phyloP scores from a whole-genome alignment of 1,140 invertebrate genomes.

The Euborellia annulipes region DNA sequence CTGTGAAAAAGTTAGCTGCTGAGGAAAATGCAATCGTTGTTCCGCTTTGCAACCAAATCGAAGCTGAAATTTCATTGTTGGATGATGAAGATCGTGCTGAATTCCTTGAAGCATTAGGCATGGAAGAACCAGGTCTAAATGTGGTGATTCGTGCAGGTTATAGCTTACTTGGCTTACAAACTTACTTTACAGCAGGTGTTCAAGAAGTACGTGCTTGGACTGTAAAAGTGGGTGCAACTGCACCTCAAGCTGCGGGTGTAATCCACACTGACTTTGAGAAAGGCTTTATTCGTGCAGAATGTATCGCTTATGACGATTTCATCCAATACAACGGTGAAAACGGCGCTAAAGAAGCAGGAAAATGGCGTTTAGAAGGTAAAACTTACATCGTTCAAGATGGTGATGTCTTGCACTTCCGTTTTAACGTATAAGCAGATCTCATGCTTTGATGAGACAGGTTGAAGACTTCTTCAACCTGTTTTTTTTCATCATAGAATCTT shows the following conservation, averaged over 20 bases:
- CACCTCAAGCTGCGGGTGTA: slow-evolving; percentile 50
- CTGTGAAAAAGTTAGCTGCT: background rate
- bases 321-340: slow-evolving; percentile 36
- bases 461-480: too few species aligned
- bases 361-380: slow-evolving; percentile 52
- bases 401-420: slow-evolving; percentile 59
- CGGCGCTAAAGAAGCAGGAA: slow-evolving; percentile 32
- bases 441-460: too few species aligned
- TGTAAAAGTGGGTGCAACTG: slow-evolving; percentile 48
- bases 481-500: too few species aligned
- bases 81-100: slow-evolving; percentile 31
- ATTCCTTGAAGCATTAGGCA: slow-evolving; percentile 27
- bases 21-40: slow-evolving; percentile 45
- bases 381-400: slow-evolving; percentile 56
- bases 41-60: slow-evolving; percentile 45
- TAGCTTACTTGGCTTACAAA: slow-evolving; percentile 40
- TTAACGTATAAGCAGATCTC: slow-evolving; percentile 35
- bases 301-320: slow-evolving; percentile 50
- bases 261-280: slow-evolving; percentile 64
- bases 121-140: slow-evolving; percentile 25
- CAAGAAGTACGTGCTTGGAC: slow-evolving; percentile 63
- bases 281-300: slow-evolving; percentile 61
- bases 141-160: slow-evolving; percentile 53
- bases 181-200: slow-evolving; percentile 52
- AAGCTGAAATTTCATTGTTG: slow-evolving; percentile 40